These are phyloP conservation scores for Nannoperca australis DNA, from an alignment of 2,797 vertebrate genomes.

Conservation along the genomic window DNA sequence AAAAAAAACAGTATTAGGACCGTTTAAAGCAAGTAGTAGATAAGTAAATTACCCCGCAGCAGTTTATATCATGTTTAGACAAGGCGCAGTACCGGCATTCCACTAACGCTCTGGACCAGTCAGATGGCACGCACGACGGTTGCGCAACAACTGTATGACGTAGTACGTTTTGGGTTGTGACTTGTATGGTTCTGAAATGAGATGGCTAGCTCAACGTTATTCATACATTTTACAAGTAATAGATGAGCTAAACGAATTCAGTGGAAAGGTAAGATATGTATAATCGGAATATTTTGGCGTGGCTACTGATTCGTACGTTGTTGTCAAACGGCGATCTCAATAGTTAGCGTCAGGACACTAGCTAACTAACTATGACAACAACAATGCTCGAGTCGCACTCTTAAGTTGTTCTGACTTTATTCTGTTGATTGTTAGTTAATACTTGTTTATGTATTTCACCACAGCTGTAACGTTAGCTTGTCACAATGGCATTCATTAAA, in stretches of 20 bases:
- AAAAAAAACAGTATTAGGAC: too few relatives aligned
- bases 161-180: constrained; percentile 8
- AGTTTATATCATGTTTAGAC: neutral
- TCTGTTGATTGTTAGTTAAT: neutral
- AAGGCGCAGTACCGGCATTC: neutral
- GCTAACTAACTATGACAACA: constrained; percentile 43
- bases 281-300: fast-evolving
- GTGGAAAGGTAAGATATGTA: constrained; percentile 41
- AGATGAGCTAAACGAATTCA: neutral
- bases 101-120: constrained; percentile 18
- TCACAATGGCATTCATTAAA: neutral
- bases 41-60: neutral
- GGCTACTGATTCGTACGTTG: neutral
- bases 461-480: neutral
- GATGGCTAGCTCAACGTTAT: constrained; percentile 30
- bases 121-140: neutral
- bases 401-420: neutral
- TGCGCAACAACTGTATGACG: constrained; percentile 38
- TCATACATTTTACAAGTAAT: neutral
- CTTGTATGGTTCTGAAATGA: constrained; percentile 54
- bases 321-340: neutral
- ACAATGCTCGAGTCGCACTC: neutral
- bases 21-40: neutral
- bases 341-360: neutral
- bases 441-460: too few relatives aligned